Percentiles rank a stretch among this genome's conserved stretches.
phyloP scores from a whole-genome alignment of 1,140 invertebrate genomes.

The Patella vulgata region DNA sequence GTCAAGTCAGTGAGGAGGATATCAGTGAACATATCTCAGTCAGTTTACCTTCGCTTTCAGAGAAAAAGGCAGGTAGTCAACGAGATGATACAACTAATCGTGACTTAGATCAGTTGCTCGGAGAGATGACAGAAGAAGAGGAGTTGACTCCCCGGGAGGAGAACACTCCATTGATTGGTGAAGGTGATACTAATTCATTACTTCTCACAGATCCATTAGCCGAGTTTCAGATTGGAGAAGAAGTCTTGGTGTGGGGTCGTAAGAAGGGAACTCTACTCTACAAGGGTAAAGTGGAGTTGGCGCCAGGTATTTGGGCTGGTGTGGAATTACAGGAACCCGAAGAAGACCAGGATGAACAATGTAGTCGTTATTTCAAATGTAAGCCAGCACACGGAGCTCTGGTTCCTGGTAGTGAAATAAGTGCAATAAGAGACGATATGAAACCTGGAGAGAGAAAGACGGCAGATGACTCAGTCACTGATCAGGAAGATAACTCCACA shows the following conservation, averaged over 20 bases:
- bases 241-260: constrained; percentile 86
- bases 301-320: constrained; percentile 75
- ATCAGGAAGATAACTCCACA: constrained; percentile 36
- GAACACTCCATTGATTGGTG: constrained; percentile 6
- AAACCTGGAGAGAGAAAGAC: constrained; percentile 5
- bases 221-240: constrained; percentile 78
- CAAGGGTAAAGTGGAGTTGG: constrained; percentile 90
- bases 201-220: constrained; percentile 42
- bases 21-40: constrained; percentile 43
- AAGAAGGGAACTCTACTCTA: constrained; percentile 86
- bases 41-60: constrained; percentile 39
- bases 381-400: constrained; percentile 64
- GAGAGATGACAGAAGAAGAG: constrained; percentile 31
- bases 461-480: constrained; percentile 29
- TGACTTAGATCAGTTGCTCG: constrained; percentile 36
- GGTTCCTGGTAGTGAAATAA: constrained; percentile 60
- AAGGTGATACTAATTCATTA: constrained; percentile 22
- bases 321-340: constrained; percentile 68
- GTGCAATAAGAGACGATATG: constrained; percentile 11
- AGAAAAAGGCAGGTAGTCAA: constrained; percentile 16
- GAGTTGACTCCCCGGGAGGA: constrained; percentile 14
- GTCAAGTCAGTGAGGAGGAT: constrained; percentile 33
- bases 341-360: constrained; percentile 68
- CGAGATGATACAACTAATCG: background rate
- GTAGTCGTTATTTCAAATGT: constrained; percentile 66